Evolutionary conservation across 2,888 invertebrate species (phyloP).

Genomic region (Thymelicus sylvestris): DNA sequence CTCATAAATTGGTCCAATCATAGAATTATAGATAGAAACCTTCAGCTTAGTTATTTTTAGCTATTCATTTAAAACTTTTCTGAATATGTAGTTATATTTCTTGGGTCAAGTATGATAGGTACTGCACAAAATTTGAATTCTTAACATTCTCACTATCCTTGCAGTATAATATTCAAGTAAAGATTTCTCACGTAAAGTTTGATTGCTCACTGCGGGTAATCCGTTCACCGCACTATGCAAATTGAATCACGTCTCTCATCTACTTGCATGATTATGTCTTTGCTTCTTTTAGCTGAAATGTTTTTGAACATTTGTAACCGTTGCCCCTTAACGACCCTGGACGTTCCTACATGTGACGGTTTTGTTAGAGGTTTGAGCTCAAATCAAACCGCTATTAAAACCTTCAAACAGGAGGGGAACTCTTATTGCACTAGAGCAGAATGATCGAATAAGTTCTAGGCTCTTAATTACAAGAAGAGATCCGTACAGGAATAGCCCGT

Average conservation of each 20-base stretch:
- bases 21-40: too few species aligned
- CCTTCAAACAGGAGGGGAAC: too few species aligned
- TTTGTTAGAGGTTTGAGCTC: too few species aligned
- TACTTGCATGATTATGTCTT: slow-evolving; percentile 61
- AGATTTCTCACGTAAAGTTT: slow-evolving; percentile 36
- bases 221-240: slow-evolving; percentile 78
- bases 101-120: neutral
- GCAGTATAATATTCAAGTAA: neutral
- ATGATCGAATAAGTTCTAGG: too few species aligned
- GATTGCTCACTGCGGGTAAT: slow-evolving; percentile 63
- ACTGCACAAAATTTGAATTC: neutral
- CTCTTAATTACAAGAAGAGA: too few species aligned
- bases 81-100: neutral
- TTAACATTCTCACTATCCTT: slow-evolving; percentile 14
- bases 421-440: too few species aligned
- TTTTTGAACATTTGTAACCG: neutral
- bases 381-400: too few species aligned
- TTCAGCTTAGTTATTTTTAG: too few species aligned
- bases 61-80: too few species aligned
- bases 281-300: slow-evolving; percentile 12
- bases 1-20: too few species aligned
- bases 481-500: too few species aligned
- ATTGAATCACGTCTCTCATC: slow-evolving; percentile 81
- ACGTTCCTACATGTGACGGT: too few species aligned
- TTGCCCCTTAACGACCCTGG: neutral